phyloP scores from a whole-genome alignment of 2,113 vertebrate species.

The Anhinga rufa region DNA sequence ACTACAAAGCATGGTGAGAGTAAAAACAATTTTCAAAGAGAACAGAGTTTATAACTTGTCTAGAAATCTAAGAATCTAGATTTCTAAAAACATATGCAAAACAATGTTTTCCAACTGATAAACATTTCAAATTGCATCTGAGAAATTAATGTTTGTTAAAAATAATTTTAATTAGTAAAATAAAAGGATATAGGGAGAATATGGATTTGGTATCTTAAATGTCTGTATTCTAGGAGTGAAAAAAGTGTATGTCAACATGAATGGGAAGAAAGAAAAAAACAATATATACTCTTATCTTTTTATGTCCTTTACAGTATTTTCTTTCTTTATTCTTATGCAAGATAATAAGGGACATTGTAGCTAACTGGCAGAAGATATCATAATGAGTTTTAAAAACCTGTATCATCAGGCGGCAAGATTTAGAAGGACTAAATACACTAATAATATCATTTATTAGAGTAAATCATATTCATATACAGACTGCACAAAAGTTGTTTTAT shows the following conservation, averaged over 20 bases:
- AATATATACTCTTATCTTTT: not conserved
- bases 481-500: not conserved
- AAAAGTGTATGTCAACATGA: not conserved
- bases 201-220: not conserved
- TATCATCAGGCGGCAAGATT: not conserved
- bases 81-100: not conserved
- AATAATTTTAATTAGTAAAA: not conserved
- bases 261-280: not conserved
- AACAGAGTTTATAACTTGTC: not conserved
- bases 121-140: not conserved
- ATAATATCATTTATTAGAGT: not conserved
- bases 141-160: not conserved
- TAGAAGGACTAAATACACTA: not conserved
- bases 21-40: not conserved
- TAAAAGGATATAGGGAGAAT: not conserved
- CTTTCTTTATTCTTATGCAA: not conserved
- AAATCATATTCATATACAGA: not conserved
- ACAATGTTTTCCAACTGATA: not conserved
- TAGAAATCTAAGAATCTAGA: not conserved
- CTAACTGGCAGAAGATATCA: not conserved
- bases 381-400: not conserved
- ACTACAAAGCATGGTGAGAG: not conserved
- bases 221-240: not conserved
- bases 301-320: not conserved
- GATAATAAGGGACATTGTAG: not conserved